A percentile compares a stretch with the other conserved stretches of the same genome.
phyloP scores from a whole-genome alignment of 2,888 invertebrate genomes.

The Calameuta idolon region DNA sequence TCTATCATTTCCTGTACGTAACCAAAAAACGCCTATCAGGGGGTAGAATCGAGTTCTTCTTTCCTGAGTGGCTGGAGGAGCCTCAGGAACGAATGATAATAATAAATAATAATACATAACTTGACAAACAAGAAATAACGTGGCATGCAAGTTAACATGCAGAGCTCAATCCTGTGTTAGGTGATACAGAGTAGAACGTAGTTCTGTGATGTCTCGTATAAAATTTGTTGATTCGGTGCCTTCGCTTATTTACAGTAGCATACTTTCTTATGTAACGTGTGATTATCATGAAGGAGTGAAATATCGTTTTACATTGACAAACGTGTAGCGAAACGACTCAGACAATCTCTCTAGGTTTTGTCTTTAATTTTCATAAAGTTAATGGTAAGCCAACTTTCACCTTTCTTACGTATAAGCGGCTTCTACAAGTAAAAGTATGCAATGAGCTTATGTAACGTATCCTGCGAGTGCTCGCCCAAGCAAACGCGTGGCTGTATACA shows the following conservation, averaged over 20 bases:
- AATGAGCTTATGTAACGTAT: not conserved
- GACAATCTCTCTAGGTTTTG: not conserved
- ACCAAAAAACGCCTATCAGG: constrained; percentile 97
- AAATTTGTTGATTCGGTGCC: not conserved
- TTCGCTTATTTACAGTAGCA: constrained; percentile 3
- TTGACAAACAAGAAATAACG: constrained; percentile 18
- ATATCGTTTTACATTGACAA: not conserved
- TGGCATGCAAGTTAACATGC: constrained; percentile 52
- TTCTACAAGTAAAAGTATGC: not conserved
- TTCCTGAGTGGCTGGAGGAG: constrained; percentile 68
- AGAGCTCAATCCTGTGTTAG: constrained; percentile 59
- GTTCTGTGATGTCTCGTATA: not conserved
- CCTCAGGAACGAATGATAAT: constrained; percentile 49
- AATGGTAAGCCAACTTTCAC: not conserved
- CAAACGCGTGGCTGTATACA: not conserved
- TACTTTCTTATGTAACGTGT: not conserved
- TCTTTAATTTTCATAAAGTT: not conserved
- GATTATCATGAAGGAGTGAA: not conserved
- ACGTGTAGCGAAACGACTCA: not conserved
- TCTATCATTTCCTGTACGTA: constrained; percentile 98
- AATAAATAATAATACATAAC: constrained; percentile 29
- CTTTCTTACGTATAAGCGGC: not conserved
- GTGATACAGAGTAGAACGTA: constrained; percentile 31
- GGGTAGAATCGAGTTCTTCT: constrained; percentile 72
- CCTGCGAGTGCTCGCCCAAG: not conserved